Evolutionary conservation across 2,888 invertebrate species (phyloP), one percentile per base, ranked within the genome.

Genomic region (Caenorhabditis imperialis): DNA sequence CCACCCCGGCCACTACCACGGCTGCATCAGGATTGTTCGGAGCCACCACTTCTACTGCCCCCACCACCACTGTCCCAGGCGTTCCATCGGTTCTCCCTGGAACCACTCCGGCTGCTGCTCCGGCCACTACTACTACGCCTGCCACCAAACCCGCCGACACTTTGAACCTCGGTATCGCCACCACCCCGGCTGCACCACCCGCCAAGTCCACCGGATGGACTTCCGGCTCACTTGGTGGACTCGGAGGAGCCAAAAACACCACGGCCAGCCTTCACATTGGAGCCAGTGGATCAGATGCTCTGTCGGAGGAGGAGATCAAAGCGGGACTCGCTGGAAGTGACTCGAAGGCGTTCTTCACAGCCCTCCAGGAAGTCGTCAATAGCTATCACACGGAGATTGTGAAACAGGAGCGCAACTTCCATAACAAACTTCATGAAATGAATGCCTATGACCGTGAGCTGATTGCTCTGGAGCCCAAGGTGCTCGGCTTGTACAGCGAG

Each of bases 271-370:
- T 74, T 22, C 67, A 74, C 55, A 58, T 75, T 20, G 74, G 69
- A 45, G 51, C 69, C 4, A 58, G 65, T 54, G 75, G 70, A 61
- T 65, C 55, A 25, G 75, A 71, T 6, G 50, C 44, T 7, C 58
- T 71, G 7, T 70, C 75, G 4, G 75, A 75, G 27, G 70, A 70
- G 45, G 75, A 75, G 22, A 75, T 75, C 40, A 63, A 61, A 38
- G 75, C 75, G 10, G 75, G 65, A 20, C 54, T 75, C 2, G 60
- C 63, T 14, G 70, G 70, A 51, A 60, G 22, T 37, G 75, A 75
- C 18, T 37, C 37, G 12, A 75, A 75, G 33, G 55, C 65, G 3
- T 75, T 70, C 40, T 63, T 75, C 53, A 60, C 45, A 18, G 70
- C 70, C 6, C 50, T 75, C 1, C 70, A 75, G 30, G 75, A 75